Evolutionary conservation across 2,113 vertebrate genomes (phyloP).

Genomic region (Propithecus coquereli): DNA sequence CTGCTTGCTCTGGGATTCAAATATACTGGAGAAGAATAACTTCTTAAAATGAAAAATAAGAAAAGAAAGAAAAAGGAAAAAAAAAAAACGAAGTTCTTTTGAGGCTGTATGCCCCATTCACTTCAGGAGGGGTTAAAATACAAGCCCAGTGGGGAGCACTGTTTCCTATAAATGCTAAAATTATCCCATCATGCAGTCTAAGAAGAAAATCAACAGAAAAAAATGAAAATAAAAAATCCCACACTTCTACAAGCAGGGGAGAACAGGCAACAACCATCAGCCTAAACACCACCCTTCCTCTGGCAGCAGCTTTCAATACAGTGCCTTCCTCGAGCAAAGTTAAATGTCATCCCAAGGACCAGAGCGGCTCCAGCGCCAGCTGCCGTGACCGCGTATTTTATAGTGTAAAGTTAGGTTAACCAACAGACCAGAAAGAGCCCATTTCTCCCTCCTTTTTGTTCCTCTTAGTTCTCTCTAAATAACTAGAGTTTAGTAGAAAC

Average conservation of each 20-base stretch:
- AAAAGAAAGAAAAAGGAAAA: background rate
- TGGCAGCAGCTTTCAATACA: background rate
- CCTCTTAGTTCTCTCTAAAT: background rate
- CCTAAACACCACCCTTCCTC: background rate
- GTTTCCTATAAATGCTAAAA: slow-evolving; percentile 48
- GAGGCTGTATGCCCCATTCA: background rate
- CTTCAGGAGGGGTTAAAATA: slow-evolving; percentile 4
- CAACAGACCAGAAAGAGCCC: background rate
- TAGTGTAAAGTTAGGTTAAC: slow-evolving; percentile 1
- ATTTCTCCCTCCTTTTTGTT: background rate
- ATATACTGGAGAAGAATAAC: background rate
- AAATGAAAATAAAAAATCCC: background rate
- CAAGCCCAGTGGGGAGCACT: background rate
- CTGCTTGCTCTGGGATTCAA: slow-evolving; percentile 2
- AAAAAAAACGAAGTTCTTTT: background rate
- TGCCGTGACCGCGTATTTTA: background rate
- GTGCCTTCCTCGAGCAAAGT: background rate
- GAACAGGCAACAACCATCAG: background rate
- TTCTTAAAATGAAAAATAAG: slow-evolving; percentile 42
- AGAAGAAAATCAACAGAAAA: slow-evolving; percentile 6
- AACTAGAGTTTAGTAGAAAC: slow-evolving; percentile 14
- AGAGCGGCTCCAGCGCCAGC: background rate
- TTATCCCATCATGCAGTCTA: slow-evolving; percentile 37
- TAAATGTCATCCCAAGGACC: slow-evolving; percentile 6
- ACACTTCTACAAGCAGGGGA: background rate